Evolutionary conservation across 2,113 vertebrate genomes (phyloP).

Genomic region (Pterocles orientalis): DNA sequence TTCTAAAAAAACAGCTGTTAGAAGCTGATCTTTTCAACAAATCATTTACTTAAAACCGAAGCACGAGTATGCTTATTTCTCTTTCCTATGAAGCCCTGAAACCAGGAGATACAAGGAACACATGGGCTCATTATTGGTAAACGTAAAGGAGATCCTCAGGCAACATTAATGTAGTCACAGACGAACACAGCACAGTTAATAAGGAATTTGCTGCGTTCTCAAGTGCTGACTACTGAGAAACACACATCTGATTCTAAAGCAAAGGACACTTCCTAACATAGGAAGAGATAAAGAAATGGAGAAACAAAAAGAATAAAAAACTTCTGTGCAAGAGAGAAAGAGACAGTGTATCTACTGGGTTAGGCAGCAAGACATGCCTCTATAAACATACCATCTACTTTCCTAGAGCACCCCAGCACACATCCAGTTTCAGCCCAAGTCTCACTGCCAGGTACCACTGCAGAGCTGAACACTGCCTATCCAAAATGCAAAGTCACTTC

Average conservation of each 20-base stretch:
- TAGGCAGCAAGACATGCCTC: neutral
- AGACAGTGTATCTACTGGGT: neutral
- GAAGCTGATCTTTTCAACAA: neutral
- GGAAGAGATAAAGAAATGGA: neutral
- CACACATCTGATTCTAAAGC: neutral
- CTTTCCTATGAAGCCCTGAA: neutral
- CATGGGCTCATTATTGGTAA: neutral
- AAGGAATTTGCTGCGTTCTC: neutral
- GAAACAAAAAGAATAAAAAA: too few species aligned
- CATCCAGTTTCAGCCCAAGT: neutral
- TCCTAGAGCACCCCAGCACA: fast-evolving
- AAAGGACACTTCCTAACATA: neutral
- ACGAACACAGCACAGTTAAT: neutral
- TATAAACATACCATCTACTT: neutral
- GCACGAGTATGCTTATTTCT: neutral
- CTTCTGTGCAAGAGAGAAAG: neutral
- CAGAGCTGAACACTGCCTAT: neutral
- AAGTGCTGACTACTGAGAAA: neutral
- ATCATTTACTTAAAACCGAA: neutral
- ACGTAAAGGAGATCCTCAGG: neutral
- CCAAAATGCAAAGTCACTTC: neutral
- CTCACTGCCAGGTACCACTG: neutral
- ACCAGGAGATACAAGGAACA: neutral
- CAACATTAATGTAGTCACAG: neutral
- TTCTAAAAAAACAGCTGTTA: neutral